Evolutionary conservation across 2,797 vertebrate genomes (phyloP), one percentile per base, ranked within the genome.

Genomic region (Sandelia bainsii): DNA sequence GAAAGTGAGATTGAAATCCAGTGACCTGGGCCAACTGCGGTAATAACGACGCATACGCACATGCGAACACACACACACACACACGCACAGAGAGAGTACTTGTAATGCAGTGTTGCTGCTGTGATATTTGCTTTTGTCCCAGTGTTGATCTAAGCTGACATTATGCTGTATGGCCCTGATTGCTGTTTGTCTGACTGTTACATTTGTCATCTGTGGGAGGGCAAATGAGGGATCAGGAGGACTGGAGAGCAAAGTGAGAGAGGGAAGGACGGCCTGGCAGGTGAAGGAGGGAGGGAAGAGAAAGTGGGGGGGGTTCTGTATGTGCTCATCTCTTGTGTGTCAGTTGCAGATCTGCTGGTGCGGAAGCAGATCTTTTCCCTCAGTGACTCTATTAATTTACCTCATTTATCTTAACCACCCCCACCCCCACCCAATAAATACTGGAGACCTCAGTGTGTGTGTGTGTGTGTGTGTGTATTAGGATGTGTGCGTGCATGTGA

Each of bases 341-440:
- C 93, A 92, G 87, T 87, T 79, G 92, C 87, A 91, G 93, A 93
- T 93, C 92, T 93, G 91, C 91, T 93, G 88, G 91, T 92, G 93
- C 91, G 92, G 92, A 94, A 93, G 93, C 93, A 91, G 93, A 94
- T 95, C 95, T 94, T 94, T 95, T 94, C 94, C 95, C 95, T 95
- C 95, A 96, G 93, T 95, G 94, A 96, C 94, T 96, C 95, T 96
- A 95, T 96, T 96, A 96, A 97, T 96, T 97, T 96, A 95, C 93
- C 96, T 96, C 96, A 96, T 97, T 97, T 96, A 96, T 97, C 96
- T 97, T 96, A 96, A 95, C 93, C 93, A 83, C 80, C 82, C 46
- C 93, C 90, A 77, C 81, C 89, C 86, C 87, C 91, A 84, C 84
- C 85, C 88, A 91, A 91, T 95, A 94, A 96, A 95, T 94, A 95